These are phyloP conservation scores for Denticeps clupeoides DNA, from an alignment of 2,797 vertebrate species.

Conservation along the genomic window DNA sequence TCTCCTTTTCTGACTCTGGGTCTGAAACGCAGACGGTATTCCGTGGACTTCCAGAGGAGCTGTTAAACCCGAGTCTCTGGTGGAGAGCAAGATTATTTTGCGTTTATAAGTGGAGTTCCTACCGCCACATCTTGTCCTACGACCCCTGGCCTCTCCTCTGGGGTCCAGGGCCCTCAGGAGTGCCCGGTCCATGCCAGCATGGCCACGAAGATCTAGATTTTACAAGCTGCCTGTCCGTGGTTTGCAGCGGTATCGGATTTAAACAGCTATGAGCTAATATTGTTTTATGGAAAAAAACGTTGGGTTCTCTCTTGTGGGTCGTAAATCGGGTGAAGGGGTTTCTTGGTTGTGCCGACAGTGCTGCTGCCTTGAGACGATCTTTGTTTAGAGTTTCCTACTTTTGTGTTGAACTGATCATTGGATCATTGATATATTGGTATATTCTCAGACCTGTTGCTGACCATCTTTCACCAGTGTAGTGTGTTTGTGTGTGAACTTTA, in stretches of 20 bases:
- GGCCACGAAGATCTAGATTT: slow-evolving; percentile 16
- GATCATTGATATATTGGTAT: too few relatives aligned
- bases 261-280: slow-evolving; percentile 36
- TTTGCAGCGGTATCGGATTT: slow-evolving; percentile 31
- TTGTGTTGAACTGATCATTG: too few relatives aligned
- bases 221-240: slow-evolving; percentile 24
- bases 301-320: slow-evolving; percentile 7
- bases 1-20: not conserved
- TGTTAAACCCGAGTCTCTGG: slow-evolving; percentile 1
- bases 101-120: not conserved
- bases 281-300: not conserved
- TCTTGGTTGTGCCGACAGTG: slow-evolving; percentile 13
- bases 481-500: too few relatives aligned
- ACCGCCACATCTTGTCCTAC: too few relatives aligned
- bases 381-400: too few relatives aligned
- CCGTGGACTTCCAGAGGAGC: not conserved
- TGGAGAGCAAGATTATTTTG: not conserved
- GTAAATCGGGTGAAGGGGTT: slow-evolving; percentile 26
- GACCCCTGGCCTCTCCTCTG: not conserved
- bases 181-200: slow-evolving; percentile 3
- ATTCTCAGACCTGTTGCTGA: too few relatives aligned
- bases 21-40: slow-evolving; percentile 2
- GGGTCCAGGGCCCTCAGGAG: slow-evolving; percentile 1
- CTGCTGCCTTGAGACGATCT: slow-evolving; percentile 10
- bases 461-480: too few relatives aligned